phyloP scores from a whole-genome alignment of 2,797 vertebrate species.

The Gobionotothen gibberifrons region DNA sequence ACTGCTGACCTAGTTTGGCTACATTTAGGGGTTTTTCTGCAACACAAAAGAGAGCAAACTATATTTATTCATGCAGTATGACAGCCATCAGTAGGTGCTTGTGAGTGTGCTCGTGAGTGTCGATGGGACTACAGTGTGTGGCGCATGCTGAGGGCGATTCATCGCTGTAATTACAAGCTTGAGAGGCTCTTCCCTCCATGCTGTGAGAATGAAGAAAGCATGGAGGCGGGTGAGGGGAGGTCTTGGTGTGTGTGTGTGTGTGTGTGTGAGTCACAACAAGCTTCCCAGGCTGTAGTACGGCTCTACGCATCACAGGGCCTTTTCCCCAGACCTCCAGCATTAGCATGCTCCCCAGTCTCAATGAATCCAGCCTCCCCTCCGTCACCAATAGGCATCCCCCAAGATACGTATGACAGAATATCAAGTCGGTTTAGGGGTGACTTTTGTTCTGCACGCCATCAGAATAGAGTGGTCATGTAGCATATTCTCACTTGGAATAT shows the following conservation, averaged over 20 bases:
- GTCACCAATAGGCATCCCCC: constrained; percentile 15
- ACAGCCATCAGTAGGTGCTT: constrained; percentile 7
- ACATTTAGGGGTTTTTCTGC: constrained; percentile 1
- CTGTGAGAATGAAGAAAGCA: constrained; percentile 60
- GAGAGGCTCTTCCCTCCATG: constrained; percentile 61
- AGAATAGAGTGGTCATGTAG: constrained; percentile 29
- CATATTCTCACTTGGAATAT: constrained; percentile 10
- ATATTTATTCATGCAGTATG: constrained; percentile 23
- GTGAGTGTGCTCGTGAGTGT: constrained; percentile 21
- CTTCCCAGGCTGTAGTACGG: constrained; percentile 16
- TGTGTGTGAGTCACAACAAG: constrained; percentile 35
- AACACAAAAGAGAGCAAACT: constrained; percentile 1
- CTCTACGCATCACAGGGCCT: constrained; percentile 37
- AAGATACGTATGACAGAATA: constrained; percentile 33
- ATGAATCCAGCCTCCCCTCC: constrained; percentile 31
- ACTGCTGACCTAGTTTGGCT: constrained; percentile 10
- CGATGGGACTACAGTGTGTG: constrained; percentile 46
- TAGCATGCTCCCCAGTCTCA: constrained; percentile 46
- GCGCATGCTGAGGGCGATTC: constrained; percentile 57
- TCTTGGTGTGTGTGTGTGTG: not conserved
- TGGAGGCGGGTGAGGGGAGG: not conserved
- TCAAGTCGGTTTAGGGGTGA: constrained; percentile 47
- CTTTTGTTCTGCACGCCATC: constrained; percentile 36
- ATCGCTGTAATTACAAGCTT: constrained; percentile 76
- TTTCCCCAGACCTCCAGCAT: constrained; percentile 39